Evolutionary conservation across 2,888 invertebrate genomes (phyloP).

Genomic region (Strigamia crassipes): DNA sequence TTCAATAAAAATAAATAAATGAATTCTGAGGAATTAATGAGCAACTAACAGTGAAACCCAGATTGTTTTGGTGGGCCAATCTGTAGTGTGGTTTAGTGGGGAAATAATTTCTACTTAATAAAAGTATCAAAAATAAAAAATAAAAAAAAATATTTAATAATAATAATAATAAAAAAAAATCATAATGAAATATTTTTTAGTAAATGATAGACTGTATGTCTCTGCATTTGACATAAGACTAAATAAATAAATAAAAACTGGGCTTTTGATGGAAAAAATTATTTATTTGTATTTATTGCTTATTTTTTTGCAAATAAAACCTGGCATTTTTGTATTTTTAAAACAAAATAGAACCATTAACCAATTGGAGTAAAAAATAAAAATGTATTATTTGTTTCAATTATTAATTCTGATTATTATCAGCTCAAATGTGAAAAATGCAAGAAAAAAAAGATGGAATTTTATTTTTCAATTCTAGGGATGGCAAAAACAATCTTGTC

Average conservation of each 20-base stretch:
- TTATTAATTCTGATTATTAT: background rate
- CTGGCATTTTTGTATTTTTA: conserved; percentile 22
- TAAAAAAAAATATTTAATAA: background rate
- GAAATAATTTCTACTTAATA: conserved; percentile 36
- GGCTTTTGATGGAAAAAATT: conserved; percentile 20
- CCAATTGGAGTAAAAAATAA: background rate
- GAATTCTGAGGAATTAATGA: background rate
- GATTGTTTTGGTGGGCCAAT: conserved; percentile 48
- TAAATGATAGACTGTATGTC: conserved; percentile 10
- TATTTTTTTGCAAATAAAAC: conserved; percentile 25
- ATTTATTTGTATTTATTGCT: conserved; percentile 30
- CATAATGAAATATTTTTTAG: background rate
- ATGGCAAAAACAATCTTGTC: conserved; percentile 22
- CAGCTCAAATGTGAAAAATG: conserved; percentile 5
- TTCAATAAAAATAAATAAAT: background rate
- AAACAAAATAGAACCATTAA: conserved; percentile 15
- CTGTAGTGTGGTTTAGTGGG: conserved; percentile 46
- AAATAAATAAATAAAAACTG: conserved; percentile 26
- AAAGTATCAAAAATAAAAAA: background rate
- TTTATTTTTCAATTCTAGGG: conserved; percentile 29
- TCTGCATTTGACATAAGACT: conserved; percentile 19
- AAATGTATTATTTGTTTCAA: background rate
- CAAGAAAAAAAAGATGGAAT: background rate
- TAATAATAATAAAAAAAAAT: no score
- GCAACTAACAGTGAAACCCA: conserved; percentile 41